phyloP scores from a whole-genome alignment of 2,797 vertebrate species.

The Onychomys arenicola region DNA sequence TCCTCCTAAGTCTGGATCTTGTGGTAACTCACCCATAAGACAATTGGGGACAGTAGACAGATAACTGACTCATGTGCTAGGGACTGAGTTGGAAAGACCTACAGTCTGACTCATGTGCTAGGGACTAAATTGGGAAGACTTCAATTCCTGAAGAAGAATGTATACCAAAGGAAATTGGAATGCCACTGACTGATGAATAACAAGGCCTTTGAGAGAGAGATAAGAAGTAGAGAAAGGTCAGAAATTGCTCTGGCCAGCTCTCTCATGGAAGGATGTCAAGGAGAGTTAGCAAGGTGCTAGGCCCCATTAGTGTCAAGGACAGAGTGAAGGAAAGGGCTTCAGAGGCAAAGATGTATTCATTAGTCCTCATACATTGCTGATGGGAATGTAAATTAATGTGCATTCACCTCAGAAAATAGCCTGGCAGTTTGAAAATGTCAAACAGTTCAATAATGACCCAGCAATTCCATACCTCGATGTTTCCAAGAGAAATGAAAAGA shows the following conservation, averaged over 20 bases:
- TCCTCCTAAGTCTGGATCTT: not conserved
- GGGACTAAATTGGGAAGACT: not conserved
- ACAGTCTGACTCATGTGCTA: not conserved
- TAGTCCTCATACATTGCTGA: not conserved
- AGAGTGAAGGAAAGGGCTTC: not conserved
- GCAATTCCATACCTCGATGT: not conserved
- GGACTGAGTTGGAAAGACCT: not conserved
- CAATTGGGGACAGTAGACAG: not conserved
- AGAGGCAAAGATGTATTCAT: not conserved
- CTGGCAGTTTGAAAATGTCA: constrained; percentile 10
- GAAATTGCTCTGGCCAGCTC: not conserved
- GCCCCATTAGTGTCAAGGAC: not conserved
- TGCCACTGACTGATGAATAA: not conserved
- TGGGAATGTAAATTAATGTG: constrained; percentile 1
- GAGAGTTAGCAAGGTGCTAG: not conserved
- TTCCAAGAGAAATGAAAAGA: not conserved
- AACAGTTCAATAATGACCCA: not conserved
- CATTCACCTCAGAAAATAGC: not conserved
- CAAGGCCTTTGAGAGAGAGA: not conserved
- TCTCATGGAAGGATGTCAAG: not conserved
- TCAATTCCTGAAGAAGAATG: not conserved
- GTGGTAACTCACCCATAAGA: not conserved
- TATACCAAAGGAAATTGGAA: not conserved
- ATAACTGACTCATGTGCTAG: not conserved
- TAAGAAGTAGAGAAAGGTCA: not conserved